phyloP scores from a whole-genome alignment of 2,797 vertebrate species.

The Sarcoramphus papa region DNA sequence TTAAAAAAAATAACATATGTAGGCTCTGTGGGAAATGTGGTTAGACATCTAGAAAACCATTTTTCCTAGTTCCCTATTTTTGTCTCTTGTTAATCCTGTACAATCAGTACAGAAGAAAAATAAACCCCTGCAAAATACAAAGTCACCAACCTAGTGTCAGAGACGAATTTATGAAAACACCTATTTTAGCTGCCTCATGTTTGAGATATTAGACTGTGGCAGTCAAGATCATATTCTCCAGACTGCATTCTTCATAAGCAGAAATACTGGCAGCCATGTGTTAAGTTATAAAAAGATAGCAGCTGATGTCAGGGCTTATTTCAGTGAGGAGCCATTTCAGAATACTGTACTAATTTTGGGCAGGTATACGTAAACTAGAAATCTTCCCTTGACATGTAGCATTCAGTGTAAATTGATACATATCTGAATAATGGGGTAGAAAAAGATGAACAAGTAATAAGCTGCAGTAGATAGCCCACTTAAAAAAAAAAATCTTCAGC shows the following conservation, averaged over 20 bases:
- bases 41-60: not conserved
- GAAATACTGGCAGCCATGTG: conserved; percentile 52
- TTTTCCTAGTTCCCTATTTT: not conserved
- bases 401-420: not conserved
- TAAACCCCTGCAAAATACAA: not conserved
- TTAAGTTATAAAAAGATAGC: conserved; percentile 62
- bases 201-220: conserved; percentile 5
- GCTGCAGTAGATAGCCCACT: not conserved
- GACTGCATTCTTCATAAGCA: conserved; percentile 53
- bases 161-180: not conserved
- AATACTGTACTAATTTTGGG: conserved; percentile 45
- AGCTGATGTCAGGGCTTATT: conserved; percentile 61
- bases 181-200: conserved; percentile 20
- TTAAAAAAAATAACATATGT: not conserved
- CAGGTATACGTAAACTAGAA: conserved; percentile 25
- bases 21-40: not conserved
- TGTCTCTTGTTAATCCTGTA: not conserved
- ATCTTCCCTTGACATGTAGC: not conserved
- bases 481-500: not conserved
- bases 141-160: not conserved
- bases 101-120: not conserved
- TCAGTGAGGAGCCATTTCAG: conserved; percentile 17
- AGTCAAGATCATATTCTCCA: conserved; percentile 49
- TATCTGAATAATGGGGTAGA: not conserved
- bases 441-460: not conserved